A percentile compares a stretch with the other conserved stretches of the same genome.
phyloP scores from a whole-genome alignment of 2,113 vertebrate genomes.

The Centrocercus urophasianus region DNA sequence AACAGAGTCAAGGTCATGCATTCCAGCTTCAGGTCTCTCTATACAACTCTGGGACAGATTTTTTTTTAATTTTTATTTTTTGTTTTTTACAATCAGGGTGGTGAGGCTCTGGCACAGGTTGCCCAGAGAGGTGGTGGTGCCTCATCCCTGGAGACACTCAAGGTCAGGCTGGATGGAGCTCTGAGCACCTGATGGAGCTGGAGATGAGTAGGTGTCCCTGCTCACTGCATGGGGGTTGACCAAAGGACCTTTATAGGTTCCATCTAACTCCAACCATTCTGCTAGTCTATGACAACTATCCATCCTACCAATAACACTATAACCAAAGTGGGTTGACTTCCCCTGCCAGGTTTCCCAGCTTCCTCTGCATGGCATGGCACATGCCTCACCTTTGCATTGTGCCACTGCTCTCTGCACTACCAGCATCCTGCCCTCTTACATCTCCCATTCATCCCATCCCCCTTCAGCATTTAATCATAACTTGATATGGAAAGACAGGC shows the following conservation, averaged over 20 bases:
- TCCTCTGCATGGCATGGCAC: not conserved
- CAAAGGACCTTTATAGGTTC: no score
- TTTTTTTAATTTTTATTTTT: no score
- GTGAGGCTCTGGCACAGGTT: no score
- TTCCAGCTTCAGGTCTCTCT: not conserved
- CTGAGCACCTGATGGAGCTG: no score
- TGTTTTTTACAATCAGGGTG: no score
- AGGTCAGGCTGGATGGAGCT: no score
- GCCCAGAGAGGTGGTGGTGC: no score
- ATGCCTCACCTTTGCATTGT: not conserved
- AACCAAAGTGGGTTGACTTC: not conserved
- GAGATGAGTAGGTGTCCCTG: no score
- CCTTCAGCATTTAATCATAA: not conserved
- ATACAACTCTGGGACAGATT: not conserved
- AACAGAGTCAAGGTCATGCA: not conserved
- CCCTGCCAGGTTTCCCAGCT: not conserved
- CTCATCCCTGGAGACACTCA: no score
- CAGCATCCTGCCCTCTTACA: not conserved
- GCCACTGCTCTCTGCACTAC: not conserved
- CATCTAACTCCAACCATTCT: no score
- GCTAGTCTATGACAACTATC: not conserved
- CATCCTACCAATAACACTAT: not conserved
- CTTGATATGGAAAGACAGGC: not conserved
- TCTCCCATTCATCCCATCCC: not conserved
- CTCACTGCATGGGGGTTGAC: no score